phyloP scores from a whole-genome alignment of 37 sponge, comb jelly and placozoan genomes.

The Amphimedon queenslandica region DNA sequence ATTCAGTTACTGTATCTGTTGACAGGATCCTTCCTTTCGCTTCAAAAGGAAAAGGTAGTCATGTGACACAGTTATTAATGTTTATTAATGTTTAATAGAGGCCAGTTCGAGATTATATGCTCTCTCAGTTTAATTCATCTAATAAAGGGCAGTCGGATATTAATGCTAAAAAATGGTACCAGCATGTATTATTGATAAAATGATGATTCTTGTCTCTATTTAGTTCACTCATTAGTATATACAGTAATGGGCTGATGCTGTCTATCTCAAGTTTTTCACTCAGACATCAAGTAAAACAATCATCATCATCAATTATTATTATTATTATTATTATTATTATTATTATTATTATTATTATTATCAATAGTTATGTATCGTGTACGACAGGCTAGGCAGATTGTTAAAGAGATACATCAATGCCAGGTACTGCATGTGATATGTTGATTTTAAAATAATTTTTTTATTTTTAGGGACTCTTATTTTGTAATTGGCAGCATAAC shows the following conservation, averaged over 20 bases:
- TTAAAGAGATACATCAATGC: neutral
- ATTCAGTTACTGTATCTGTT: neutral
- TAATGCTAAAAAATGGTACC: neutral
- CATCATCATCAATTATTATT: no score
- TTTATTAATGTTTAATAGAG: no score
- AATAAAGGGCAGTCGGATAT: no score
- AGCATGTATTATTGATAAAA: neutral
- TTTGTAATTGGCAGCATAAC: neutral
- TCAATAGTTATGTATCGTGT: neutral
- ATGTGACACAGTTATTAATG: no score
- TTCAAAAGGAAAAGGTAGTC: conserved; percentile 62
- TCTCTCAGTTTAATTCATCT: no score
- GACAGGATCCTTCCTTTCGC: conserved; percentile 25
- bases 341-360: no score
- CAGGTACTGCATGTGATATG: neutral
- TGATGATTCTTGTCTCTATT: neutral
- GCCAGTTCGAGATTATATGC: neutral
- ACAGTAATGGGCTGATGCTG: conserved; percentile 19
- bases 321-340: no score
- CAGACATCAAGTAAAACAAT: conserved; percentile 40
- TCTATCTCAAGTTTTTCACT: conserved; percentile 35
- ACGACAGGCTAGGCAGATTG: neutral
- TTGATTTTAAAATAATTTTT: neutral
- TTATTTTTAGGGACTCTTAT: neutral
- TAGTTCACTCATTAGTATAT: conserved; percentile 30